These are phyloP conservation scores for Drosophila sechellia DNA, from an alignment of 1,140 invertebrate genomes.

Conservation along the genomic window DNA sequence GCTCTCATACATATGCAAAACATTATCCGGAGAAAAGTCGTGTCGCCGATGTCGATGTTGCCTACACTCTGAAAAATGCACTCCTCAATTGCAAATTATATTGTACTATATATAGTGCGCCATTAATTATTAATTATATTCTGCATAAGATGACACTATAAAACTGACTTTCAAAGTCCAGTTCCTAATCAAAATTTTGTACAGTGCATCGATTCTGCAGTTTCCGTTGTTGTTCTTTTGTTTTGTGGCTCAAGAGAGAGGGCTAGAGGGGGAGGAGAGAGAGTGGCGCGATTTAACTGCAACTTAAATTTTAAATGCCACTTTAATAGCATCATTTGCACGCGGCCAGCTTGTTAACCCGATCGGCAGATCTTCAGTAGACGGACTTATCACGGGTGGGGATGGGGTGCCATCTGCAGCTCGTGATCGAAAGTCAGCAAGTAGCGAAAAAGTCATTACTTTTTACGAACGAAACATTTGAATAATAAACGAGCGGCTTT, in stretches of 20 bases:
- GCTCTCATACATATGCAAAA: slow-evolving; percentile 76
- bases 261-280: slow-evolving; percentile 18
- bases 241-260: slow-evolving; percentile 35
- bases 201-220: slow-evolving; percentile 3
- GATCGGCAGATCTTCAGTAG: slow-evolving; percentile 25
- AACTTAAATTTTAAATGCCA: slow-evolving; percentile 82
- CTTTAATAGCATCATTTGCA: slow-evolving; percentile 83
- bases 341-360: slow-evolving; percentile 69
- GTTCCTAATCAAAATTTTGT: too few relatives aligned
- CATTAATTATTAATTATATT: too few relatives aligned
- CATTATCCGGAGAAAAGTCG: slow-evolving; percentile 53
- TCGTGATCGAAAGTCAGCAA: slow-evolving; percentile 1
- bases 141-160: too few relatives aligned
- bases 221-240: slow-evolving; percentile 54
- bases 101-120: background rate
- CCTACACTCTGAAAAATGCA: slow-evolving; percentile 8
- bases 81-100: background rate
- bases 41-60: slow-evolving; percentile 56
- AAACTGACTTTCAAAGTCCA: too few relatives aligned
- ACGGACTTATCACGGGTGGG: background rate
- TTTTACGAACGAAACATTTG: background rate
- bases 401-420: background rate
- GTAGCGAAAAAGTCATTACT: background rate
- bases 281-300: slow-evolving; percentile 55
- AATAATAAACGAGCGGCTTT: background rate